Base-by-base conservation (phyloP, 2,888 invertebrate genomes). In the Zele albiditarsus region DNA sequence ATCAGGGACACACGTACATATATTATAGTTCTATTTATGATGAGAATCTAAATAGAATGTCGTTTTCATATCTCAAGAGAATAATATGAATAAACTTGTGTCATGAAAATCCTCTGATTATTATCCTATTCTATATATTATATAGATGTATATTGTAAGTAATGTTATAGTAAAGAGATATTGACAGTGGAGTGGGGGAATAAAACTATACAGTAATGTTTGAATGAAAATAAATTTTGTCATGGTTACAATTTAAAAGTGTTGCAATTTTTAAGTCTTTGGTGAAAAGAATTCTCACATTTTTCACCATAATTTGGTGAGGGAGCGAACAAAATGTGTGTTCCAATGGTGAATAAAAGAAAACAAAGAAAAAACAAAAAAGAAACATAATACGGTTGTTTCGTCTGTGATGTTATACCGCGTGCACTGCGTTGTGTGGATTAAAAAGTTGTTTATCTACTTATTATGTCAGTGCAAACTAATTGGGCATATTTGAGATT, bases 381-480 rank as follows among this genome's bases (percentile, higher is more conserved):
- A 87, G 20, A 27, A 69, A 60, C 33, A 71, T 38, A 38, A 25
- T 38, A 60, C 65, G 73, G 66, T 57, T 71, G 53, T 72, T 65
- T 66, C 70, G 70, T 71, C 63, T 72, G 66, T 69, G 73, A 58
- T 74, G 27, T 71, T 66, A 58, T 67, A 66, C 60, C 73, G 73
- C 75, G 23, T 16, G 33, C 20, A 8, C 38, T 38, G 38, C 38
- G 12, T 31, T 38, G 71, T 20, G 68, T 78, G 80, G 80, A 82
- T 84, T 85, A 80, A 80, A 75, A 80, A 82, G 83, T 86, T 87
- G 84, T 87, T 88, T 85, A 86, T 88, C 86, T 86, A 86, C 87
- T 88, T 88, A 87, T 88, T 88, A 88, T 86, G 86, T 88, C 87
- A 86, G 83, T 74, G 76, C 72, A 81, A 80, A 86, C 85, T 88